Evolutionary conservation across 2,113 vertebrate genomes (phyloP), one percentile per base, ranked within the genome.

Genomic region (Bucco capensis): DNA sequence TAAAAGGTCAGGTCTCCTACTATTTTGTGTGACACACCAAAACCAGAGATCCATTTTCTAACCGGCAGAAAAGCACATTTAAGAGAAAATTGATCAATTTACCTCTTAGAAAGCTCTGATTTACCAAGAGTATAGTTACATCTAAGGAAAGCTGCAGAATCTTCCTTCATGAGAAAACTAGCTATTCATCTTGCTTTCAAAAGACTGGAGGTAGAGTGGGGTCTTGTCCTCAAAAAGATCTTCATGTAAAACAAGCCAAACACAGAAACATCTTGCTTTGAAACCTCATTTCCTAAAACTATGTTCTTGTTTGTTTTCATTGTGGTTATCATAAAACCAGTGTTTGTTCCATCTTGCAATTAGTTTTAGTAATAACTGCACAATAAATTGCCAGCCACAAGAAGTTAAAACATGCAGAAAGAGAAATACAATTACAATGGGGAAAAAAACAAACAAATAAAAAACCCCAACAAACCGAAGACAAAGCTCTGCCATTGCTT

Each of bases 1-100:
- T 83, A 64, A 90, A 89, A 89, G 33, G 14, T 33, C 30, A 71
- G 17, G 46, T 54, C 79, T 94, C 71, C 47, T 62, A 69, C 9
- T 18, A 5, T 58, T 38, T 35, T 35, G 14, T 27, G 33, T 25
- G 23, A 85, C 27, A 40, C 9, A 30, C 33, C 87, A 80, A 76
- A 89, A 87, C 30, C n/a, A 54, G 33, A 10, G 33, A 54, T 92
- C 21, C 76, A 37, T 38, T 83, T 90, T 83, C n/a, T 75, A 85
- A 81, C 40, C 44, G 75, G 61, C 14, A 33, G 56, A 74, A 91
- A 75, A 53, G 33, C 53, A 5, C 49, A 86, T 60, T 50, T 67
- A 38, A 54, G 27, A 76, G 74, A 64, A 62, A 82, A 81, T 78
- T 91, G 13, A 69, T 64, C 71, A 67, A 42, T 62, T 65, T 89